phyloP scores from a whole-genome alignment of 2,888 invertebrate species.

The Ormyrus pomaceus region DNA sequence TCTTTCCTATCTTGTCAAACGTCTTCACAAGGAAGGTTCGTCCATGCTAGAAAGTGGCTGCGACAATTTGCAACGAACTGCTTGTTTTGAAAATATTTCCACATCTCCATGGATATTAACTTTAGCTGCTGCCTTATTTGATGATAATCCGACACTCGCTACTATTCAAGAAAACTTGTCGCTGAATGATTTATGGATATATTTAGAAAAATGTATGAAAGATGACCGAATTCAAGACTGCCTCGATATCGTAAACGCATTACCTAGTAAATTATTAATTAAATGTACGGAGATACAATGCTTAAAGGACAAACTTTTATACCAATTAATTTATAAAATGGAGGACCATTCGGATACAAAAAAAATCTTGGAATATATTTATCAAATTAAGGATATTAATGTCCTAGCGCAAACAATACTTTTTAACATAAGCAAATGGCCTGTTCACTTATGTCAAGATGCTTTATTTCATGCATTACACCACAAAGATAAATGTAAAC shows the following conservation, averaged over 20 bases:
- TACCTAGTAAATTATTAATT: conserved; percentile 79
- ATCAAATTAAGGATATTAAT: conserved; percentile 68
- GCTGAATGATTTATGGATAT: conserved; percentile 77
- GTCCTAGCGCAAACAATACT: conserved; percentile 67
- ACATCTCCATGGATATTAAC: conserved; percentile 77
- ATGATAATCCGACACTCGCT: conserved; percentile 79
- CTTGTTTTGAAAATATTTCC: conserved; percentile 80
- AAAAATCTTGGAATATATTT: conserved; percentile 63
- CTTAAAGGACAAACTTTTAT: conserved; percentile 80
- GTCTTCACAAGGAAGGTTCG: conserved; percentile 79
- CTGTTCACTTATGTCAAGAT: conserved; percentile 66
- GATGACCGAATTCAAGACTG: conserved; percentile 74
- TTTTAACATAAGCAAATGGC: conserved; percentile 68
- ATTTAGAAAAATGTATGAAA: conserved; percentile 76
- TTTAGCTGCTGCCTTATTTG: conserved; percentile 77
- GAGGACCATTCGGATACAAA: conserved; percentile 74
- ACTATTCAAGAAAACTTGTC: conserved; percentile 80
- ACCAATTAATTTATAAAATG: conserved; percentile 78
- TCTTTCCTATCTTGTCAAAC: conserved; percentile 82
- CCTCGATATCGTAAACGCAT: conserved; percentile 77
- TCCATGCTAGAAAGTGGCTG: conserved; percentile 78
- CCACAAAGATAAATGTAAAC: conserved; percentile 63
- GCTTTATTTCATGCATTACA: conserved; percentile 66
- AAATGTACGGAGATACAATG: conserved; percentile 78
- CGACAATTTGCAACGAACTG: conserved; percentile 77